A percentile compares a stretch with the other conserved stretches of the same genome.
Conservation (phyloP, 2,888 invertebrate species). For the Shargacucullia verbasci region DNA sequence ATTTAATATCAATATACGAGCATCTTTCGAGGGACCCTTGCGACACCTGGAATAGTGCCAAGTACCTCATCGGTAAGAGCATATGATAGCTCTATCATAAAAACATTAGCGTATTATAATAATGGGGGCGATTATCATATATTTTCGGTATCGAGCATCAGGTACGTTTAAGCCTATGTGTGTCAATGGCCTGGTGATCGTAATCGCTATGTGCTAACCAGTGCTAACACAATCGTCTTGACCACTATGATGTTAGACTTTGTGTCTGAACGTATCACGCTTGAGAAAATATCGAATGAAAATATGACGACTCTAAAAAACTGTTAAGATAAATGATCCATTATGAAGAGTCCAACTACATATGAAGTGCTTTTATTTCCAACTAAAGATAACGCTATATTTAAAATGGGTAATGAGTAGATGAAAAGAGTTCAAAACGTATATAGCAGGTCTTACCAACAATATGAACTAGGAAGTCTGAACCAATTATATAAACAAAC, state of each 20-base stretch:
- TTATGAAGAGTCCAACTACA: too few relatives aligned
- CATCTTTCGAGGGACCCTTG: constrained; percentile 31
- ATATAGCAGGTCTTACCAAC: too few relatives aligned
- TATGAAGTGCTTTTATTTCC: too few relatives aligned
- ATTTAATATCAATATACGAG: neutral
- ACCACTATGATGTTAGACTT: neutral
- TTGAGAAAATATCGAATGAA: too few relatives aligned
- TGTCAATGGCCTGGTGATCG: constrained; percentile 31
- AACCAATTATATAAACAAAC: too few relatives aligned
- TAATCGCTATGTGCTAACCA: constrained; percentile 20
- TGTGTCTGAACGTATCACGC: neutral
- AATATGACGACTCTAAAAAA: too few relatives aligned
- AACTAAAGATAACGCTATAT: too few relatives aligned
- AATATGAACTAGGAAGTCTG: too few relatives aligned
- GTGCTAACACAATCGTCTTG: constrained; percentile 1
- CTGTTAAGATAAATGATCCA: too few relatives aligned
- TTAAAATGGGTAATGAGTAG: too few relatives aligned
- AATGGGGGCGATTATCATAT: constrained; percentile 34
- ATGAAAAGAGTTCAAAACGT: too few relatives aligned
- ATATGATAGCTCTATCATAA: constrained; percentile 22
- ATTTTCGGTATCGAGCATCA: constrained; percentile 39
- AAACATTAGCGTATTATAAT: constrained; percentile 34
- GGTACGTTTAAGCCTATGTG: constrained; percentile 25
- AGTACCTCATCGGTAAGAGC: neutral
- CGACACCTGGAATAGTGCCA: constrained; percentile 10